Base-by-base conservation (phyloP, 2,113 vertebrate species). In the Herpailurus yagouaroundi region DNA sequence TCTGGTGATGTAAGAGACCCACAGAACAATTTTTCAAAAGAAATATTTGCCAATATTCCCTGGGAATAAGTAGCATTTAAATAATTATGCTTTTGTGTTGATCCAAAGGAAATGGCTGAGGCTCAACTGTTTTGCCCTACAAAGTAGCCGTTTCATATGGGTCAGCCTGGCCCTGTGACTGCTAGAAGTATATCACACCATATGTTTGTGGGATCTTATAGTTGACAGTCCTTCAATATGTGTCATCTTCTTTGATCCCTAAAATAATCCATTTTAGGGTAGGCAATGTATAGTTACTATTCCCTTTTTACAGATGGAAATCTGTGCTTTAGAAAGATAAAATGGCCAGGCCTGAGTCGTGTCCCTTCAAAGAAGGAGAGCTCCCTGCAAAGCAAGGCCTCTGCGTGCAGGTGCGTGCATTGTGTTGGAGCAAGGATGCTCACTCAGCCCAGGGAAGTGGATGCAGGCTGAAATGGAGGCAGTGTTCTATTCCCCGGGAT, bases 341-440 rank as follows among this genome's bases (percentile, higher is more conserved):
- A 27, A 15, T 21, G 36, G 29, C 36, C 7, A 4, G n/a, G 21
- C 16, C 11, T 27, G 41, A 45, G 7, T 33, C 64, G 64, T 16
- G 11, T 16, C 45, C 60, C 23, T 36, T 3, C 11, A 15, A 38
- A 33, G 16, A 41, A 41, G 18, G 16, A 45, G 68, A 69, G 21
- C 25, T 57, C 14, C 45, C 21, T 38, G 36, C 1, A 38, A 2
- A 31, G 7, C 7, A 45, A 2, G 11, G 0, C 1, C 45, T 69
- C 4, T 4, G 0, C 6, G 19, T 13, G 4, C 1, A 36, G 5
- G 25, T 31, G 3, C 25, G 0, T 31, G 33, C 64, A 21, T 23
- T 12, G 13, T 27, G 3, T n/a, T 29, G 3, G 45, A 5, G 4
- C 23, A 19, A 21, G 45, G 57, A 66, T 11, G 3, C 29, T 55